phyloP scores from a whole-genome alignment of 2,113 vertebrate genomes.

The Lophotis ruficrista region DNA sequence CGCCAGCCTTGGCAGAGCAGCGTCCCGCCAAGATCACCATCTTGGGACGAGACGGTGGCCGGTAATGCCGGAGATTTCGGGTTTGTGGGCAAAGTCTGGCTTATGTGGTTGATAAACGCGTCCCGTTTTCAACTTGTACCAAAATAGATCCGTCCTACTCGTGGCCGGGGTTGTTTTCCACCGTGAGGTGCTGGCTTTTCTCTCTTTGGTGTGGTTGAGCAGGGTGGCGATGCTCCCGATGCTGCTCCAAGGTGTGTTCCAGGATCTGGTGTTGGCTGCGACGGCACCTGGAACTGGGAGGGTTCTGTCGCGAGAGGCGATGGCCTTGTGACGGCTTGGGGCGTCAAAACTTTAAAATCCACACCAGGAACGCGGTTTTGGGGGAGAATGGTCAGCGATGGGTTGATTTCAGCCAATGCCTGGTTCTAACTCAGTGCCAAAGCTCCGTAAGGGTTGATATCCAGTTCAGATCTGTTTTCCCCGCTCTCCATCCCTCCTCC shows the following conservation, averaged over 20 bases:
- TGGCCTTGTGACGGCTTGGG: not conserved
- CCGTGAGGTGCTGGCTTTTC: too few species aligned
- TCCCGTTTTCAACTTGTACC: not conserved
- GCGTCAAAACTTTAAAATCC: not conserved
- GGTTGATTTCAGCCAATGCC: not conserved
- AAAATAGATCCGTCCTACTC: fast-evolving
- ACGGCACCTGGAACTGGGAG: not conserved
- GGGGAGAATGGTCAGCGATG: not conserved
- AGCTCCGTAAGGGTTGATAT: not conserved
- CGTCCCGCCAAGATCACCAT: too few species aligned
- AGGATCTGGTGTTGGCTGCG: not conserved
- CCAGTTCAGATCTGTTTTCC: not conserved
- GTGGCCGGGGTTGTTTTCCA: not conserved
- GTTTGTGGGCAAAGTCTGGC: not conserved
- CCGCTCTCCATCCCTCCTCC: not conserved
- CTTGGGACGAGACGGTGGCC: too few species aligned
- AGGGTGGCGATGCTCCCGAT: not conserved
- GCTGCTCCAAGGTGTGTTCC: not conserved
- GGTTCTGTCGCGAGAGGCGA: not conserved
- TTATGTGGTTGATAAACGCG: not conserved
- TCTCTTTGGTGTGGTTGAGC: too few species aligned
- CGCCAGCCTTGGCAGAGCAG: too few species aligned
- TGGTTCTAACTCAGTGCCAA: not conserved
- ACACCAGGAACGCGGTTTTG: not conserved
- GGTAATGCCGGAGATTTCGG: not conserved